These are phyloP conservation scores for Phaonia tiefii DNA, from an alignment of 2,888 invertebrate species.

Conservation along the genomic window DNA sequence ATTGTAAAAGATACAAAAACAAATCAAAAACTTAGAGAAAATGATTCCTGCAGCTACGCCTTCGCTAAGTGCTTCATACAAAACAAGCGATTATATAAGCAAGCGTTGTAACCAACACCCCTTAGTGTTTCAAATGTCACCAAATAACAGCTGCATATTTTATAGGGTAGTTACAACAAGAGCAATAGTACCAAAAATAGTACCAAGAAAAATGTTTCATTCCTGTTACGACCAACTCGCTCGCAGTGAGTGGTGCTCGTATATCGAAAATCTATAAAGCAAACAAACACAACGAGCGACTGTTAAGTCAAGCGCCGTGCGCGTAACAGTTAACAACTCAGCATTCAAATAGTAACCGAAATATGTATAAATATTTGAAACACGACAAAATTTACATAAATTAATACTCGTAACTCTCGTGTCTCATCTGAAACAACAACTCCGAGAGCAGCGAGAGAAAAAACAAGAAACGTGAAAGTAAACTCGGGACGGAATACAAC, in stretches of 20 bases:
- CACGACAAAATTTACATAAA: constrained; percentile 1
- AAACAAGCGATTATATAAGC: no score
- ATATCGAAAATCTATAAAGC: constrained; percentile 68
- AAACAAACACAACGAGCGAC: constrained; percentile 55
- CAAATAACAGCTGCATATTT: no score
- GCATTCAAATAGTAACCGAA: constrained; percentile 28
- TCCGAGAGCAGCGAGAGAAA: background rate
- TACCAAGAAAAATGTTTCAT: background rate
- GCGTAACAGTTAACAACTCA: constrained; percentile 58
- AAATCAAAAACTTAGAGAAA: no score
- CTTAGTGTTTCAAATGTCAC: no score
- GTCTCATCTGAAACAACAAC: constrained; percentile 6
- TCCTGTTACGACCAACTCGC: constrained; percentile 37
- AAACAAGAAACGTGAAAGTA: background rate
- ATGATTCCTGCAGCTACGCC: no score
- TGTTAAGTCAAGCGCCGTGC: constrained; percentile 65
- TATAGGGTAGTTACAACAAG: no score
- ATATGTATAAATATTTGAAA: constrained; percentile 8
- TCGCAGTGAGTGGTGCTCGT: constrained; percentile 26
- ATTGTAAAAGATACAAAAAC: no score
- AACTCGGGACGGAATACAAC: background rate
- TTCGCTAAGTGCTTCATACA: no score
- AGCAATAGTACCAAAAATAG: no score
- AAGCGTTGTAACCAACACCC: no score
- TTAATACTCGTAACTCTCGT: background rate